Conservation (phyloP, 1,140 invertebrate genomes). For the Scylla paramamosain region DNA sequence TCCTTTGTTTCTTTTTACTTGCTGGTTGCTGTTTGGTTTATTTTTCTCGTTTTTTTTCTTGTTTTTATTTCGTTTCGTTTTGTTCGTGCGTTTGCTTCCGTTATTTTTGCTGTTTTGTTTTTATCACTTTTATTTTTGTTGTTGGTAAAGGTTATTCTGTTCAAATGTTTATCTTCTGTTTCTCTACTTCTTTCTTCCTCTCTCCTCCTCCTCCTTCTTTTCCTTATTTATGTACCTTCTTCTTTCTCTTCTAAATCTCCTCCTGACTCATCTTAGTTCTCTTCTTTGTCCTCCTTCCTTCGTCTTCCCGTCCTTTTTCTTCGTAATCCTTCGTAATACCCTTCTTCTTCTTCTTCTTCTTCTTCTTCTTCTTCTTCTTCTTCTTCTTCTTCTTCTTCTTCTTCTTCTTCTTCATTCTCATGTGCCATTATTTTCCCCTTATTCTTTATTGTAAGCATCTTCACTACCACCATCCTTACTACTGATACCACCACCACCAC, state of each 20-base stretch:
- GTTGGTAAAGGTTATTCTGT: no score
- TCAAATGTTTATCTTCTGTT: background rate
- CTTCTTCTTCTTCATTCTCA: background rate
- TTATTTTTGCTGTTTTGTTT: no score
- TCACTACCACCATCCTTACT: background rate
- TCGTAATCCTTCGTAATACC: background rate
- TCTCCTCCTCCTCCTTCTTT: slow-evolving; percentile 22
- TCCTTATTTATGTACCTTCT: background rate
- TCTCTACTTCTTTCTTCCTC: background rate
- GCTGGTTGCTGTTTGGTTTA: no score
- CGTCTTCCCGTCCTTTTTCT: background rate
- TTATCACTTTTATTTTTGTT: no score
- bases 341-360: background rate
- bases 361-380: background rate
- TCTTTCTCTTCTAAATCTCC: background rate
- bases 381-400: background rate
- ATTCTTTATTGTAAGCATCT: background rate
- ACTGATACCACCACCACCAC: background rate
- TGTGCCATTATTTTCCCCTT: background rate
- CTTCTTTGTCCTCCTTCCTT: background rate
- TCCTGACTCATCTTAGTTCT: background rate
- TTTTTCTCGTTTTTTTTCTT: no score
- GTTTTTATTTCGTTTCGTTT: no score
- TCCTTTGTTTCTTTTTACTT: no score
- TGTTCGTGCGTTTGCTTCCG: no score